A percentile compares a stretch with the other conserved stretches of the same genome.
These are phyloP conservation scores for Zaprionus vittiger DNA, from an alignment of 1,140 invertebrate genomes.

Conservation along the genomic window DNA sequence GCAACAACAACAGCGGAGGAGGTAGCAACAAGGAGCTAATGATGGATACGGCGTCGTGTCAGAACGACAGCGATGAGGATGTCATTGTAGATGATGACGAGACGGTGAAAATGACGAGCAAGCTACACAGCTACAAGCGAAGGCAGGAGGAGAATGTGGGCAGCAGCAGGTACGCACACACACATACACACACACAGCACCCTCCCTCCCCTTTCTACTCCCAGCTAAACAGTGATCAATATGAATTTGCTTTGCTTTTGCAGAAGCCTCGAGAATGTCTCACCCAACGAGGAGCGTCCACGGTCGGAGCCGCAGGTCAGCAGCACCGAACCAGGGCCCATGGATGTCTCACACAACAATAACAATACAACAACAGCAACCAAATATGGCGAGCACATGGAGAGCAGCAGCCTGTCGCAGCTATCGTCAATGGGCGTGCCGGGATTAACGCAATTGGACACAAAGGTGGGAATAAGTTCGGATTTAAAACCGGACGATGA, in stretches of 20 bases:
- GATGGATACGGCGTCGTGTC: conserved; percentile 76
- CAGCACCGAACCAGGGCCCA: conserved; percentile 73
- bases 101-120: conserved; percentile 70
- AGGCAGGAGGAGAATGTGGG: conserved; percentile 75
- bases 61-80: conserved; percentile 83
- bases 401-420: conserved; percentile 65
- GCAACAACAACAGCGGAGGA: conserved; percentile 46
- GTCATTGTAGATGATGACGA: conserved; percentile 83
- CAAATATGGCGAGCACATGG: conserved; percentile 75
- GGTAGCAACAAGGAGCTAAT: conserved; percentile 69
- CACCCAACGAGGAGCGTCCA: conserved; percentile 74
- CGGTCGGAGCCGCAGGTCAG: conserved; percentile 82
- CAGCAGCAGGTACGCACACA: conserved; percentile 68
- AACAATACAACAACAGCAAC: conserved; percentile 45
- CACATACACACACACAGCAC: neutral
- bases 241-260: neutral
- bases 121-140: conserved; percentile 60
- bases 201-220: neutral
- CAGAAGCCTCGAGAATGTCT: conserved; percentile 73
- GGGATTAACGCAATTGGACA: conserved; percentile 83
- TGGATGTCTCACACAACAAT: conserved; percentile 71
- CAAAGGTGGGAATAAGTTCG: conserved; percentile 84
- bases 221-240: neutral
- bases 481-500: conserved; percentile 84
- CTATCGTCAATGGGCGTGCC: conserved; percentile 75